phyloP scores from a whole-genome alignment of 2,797 vertebrate genomes.

The Microctenopoma steveboyesi region DNA sequence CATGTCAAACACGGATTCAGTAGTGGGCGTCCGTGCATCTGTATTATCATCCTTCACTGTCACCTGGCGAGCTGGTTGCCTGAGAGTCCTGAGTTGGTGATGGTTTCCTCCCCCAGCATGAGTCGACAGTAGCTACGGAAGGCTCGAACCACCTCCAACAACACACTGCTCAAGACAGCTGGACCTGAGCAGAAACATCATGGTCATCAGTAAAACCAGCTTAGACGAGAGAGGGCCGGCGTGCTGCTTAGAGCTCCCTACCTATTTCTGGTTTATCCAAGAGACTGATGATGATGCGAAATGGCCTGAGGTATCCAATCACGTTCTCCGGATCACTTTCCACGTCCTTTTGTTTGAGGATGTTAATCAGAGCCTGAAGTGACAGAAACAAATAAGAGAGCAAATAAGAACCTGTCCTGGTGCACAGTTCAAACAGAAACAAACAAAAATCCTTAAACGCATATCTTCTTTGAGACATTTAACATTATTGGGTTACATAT shows the following conservation, averaged over 20 bases:
- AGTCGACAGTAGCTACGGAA: constrained; percentile 92
- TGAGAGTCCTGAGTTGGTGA: constrained; percentile 85
- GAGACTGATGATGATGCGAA: constrained; percentile 93
- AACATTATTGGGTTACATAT: background rate
- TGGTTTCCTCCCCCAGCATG: constrained; percentile 85
- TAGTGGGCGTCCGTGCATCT: background rate
- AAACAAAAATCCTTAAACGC: background rate
- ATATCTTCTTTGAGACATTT: background rate
- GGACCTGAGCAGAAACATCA: constrained; percentile 82
- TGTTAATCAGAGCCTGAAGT: constrained; percentile 88
- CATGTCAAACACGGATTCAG: background rate
- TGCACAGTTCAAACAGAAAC: constrained; percentile 24
- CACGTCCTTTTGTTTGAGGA: constrained; percentile 88
- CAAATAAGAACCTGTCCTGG: constrained; percentile 7
- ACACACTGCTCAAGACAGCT: constrained; percentile 86
- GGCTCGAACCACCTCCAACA: constrained; percentile 93
- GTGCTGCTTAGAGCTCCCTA: constrained; percentile 56
- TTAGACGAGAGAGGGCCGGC: background rate
- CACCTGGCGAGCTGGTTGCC: constrained; percentile 89
- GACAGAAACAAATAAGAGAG: constrained; percentile 35
- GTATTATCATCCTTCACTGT: constrained; percentile 2
- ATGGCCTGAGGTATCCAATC: constrained; percentile 90
- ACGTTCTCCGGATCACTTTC: constrained; percentile 84
- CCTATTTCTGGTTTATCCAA: constrained; percentile 98
- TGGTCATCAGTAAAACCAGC: background rate